Evolutionary conservation across 2,888 invertebrate genomes (phyloP).

Genomic region (Nomada flava): DNA sequence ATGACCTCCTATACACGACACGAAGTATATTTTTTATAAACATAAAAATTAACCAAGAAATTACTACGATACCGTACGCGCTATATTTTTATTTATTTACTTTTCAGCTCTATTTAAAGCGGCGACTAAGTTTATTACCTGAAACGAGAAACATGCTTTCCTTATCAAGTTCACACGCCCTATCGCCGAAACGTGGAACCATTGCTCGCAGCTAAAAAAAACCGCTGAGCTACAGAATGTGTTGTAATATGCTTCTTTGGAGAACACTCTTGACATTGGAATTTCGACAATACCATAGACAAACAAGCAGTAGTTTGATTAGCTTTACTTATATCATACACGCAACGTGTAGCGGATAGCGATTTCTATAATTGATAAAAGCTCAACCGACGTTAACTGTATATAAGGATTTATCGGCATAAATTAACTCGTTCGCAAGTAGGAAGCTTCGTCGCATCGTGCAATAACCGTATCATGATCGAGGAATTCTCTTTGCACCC

Average conservation of each 20-base stretch:
- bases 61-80: too few relatives aligned
- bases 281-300: conserved; percentile 5
- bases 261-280: neutral
- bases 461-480: neutral
- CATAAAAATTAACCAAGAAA: neutral
- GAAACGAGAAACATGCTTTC: neutral
- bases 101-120: neutral
- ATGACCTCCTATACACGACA: neutral
- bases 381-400: neutral
- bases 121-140: too few relatives aligned
- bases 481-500: conserved; percentile 2
- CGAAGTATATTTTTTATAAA: neutral
- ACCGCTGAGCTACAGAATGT: neutral
- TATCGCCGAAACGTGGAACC: neutral
- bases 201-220: neutral
- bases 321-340: neutral
- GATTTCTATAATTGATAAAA: conserved; percentile 10
- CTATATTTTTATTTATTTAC: neutral
- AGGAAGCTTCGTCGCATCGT: neutral
- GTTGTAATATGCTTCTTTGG: neutral
- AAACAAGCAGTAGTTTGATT: neutral
- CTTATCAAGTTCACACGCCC: neutral
- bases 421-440: neutral
- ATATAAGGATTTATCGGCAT: neutral
- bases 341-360: neutral